Percentiles rank a stretch among this genome's conserved stretches.
phyloP scores from a whole-genome alignment of 2,797 vertebrate genomes.

The Tarsius wallacei region DNA sequence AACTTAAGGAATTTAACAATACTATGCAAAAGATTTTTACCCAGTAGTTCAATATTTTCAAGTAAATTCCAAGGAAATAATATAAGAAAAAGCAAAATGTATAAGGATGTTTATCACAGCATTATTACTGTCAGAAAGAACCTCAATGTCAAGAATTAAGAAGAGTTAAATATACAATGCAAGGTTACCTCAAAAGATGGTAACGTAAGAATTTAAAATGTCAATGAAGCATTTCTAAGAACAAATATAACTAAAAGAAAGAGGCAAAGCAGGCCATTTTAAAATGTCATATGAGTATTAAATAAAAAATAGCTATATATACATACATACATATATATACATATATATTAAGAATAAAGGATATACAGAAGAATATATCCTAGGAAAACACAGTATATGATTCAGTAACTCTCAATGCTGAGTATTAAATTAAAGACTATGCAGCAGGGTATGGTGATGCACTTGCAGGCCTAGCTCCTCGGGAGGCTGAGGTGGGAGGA shows the following conservation, averaged over 20 bases:
- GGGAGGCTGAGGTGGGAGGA: too few relatives aligned
- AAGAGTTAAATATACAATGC: not conserved
- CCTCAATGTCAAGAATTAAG: not conserved
- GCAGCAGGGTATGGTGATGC: not conserved
- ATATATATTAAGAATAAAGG: not conserved
- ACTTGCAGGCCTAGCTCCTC: too few relatives aligned
- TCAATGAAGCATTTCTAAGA: slow-evolving; percentile 56
- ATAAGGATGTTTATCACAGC: slow-evolving; percentile 36
- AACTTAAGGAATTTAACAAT: slow-evolving; percentile 40
- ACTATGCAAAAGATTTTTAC: slow-evolving; percentile 42
- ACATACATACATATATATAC: not conserved
- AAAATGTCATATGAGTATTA: slow-evolving; percentile 58
- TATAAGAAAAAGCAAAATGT: not conserved
- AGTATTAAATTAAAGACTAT: slow-evolving; percentile 43
- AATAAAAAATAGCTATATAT: slow-evolving; percentile 35
- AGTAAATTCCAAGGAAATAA: slow-evolving; percentile 65
- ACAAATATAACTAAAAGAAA: slow-evolving; percentile 56
- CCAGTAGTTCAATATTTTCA: slow-evolving; percentile 27
- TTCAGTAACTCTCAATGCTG: slow-evolving; percentile 32
- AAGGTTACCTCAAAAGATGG: not conserved
- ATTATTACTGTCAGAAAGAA: slow-evolving; percentile 43
- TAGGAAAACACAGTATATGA: slow-evolving; percentile 19
- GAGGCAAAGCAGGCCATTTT: slow-evolving; percentile 30
- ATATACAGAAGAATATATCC: not conserved
- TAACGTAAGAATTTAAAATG: slow-evolving; percentile 56